Base-by-base conservation (phyloP, 2,113 vertebrate species). In the Entomyzon cyanotis region DNA sequence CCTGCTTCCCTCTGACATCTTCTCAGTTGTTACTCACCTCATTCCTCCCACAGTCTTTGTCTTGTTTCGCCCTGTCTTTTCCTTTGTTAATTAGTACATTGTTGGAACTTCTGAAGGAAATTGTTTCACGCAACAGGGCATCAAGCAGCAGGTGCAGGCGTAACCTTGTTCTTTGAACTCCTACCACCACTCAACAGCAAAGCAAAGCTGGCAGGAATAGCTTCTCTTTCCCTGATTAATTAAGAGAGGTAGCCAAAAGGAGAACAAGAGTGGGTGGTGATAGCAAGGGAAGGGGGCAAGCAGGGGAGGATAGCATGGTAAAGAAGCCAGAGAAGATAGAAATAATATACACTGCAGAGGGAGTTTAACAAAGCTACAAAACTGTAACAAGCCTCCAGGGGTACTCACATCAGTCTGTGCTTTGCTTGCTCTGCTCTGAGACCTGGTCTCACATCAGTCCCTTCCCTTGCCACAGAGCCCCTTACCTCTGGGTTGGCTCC, bases 131-230 rank as follows among this genome's bases (percentile, higher is more conserved):
- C 82, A 94, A 90, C 67, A 83, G 28, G 46, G 25, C 85, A 69
- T 80, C 59, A 92, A 93, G 84, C 87, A 96, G 85, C 85, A 83
- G 88, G 70, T 91, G 78, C 78, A n/a, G 75, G 21, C 30, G 1
- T 83, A 93, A 83, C 74, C 78, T 93, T 83, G 41, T 73, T 75
- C 78, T 96, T 93, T 96, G 84, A 90, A 91, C 41, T 82, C 56
- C 62, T 79, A 64, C 74, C 27, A 41, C 90, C 62, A 39, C 75
- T 82, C 3, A 7, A 64, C 47, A 73, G 78, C 82, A 85, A 75
- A 88, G 52, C 52, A 90, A 90, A 96, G 31, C 78, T 87, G 84
- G 24, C 82, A 91, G 70, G 42, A 91, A 10, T 28, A 33, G n/a
- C 49, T 82, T 93, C 59, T 50, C 28, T 71, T 84, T 75, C 60